Conservation (phyloP, 1,140 invertebrate species). For the Aphis gossypii region DNA sequence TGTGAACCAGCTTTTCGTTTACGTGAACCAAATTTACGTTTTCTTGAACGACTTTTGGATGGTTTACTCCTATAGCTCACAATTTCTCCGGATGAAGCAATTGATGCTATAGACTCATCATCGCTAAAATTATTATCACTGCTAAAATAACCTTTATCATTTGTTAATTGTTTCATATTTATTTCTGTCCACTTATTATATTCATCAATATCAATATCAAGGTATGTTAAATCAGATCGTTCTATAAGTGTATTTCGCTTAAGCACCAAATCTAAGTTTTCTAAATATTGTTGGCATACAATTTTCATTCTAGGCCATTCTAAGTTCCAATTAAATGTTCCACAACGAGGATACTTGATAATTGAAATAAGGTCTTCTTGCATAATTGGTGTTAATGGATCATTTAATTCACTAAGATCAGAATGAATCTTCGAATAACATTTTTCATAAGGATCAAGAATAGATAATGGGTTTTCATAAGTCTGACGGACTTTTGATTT, state of each 20-base stretch:
- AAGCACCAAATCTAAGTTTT: constrained; percentile 69
- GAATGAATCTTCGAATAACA: neutral
- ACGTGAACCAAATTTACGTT: neutral
- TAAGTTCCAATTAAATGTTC: constrained; percentile 70
- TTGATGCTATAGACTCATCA: neutral
- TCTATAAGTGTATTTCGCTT: constrained; percentile 65
- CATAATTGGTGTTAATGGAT: constrained; percentile 66
- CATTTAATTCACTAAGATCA: neutral
- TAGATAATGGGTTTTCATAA: neutral
- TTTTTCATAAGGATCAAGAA: neutral
- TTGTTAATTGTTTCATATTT: neutral
- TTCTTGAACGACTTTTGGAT: neutral
- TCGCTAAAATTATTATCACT: neutral
- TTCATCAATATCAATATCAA: constrained; percentile 71
- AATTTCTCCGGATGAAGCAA: neutral
- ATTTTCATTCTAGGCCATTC: constrained; percentile 69
- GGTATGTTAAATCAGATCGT: constrained; percentile 69
- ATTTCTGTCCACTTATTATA: neutral
- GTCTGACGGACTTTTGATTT: neutral
- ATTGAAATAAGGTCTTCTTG: constrained; percentile 72
- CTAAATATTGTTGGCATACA: constrained; percentile 70
- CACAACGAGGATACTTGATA: constrained; percentile 70
- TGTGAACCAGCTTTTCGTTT: neutral
- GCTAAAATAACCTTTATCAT: constrained; percentile 25
- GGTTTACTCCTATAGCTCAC: neutral